Conservation (phyloP, 2,888 invertebrate genomes). For the Crocallis elinguaria region DNA sequence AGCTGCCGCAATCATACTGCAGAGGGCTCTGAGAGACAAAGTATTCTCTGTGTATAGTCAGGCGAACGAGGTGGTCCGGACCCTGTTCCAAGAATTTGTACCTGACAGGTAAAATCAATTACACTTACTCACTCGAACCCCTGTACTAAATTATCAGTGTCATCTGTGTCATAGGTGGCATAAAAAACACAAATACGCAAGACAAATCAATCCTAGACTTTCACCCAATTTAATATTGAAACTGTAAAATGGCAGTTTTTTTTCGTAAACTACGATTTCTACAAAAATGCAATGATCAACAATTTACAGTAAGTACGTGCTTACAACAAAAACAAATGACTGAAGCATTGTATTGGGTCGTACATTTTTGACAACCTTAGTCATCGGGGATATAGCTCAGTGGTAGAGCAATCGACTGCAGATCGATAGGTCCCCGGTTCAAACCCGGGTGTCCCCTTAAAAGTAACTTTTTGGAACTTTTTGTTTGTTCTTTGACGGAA, state of each 20-base stretch:
- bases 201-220: too few relatives aligned
- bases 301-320: not conserved
- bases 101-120: slow-evolving; percentile 87
- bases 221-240: too few relatives aligned
- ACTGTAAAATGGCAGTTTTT: too few relatives aligned
- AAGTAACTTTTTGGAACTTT: not conserved
- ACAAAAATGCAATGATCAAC: not conserved
- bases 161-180: too few relatives aligned
- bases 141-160: too few relatives aligned
- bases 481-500: not conserved
- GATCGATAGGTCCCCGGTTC: slow-evolving; percentile 83
- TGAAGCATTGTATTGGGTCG: slow-evolving; percentile 2
- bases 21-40: slow-evolving; percentile 93
- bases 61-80: slow-evolving; percentile 92
- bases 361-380: not conserved
- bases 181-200: too few relatives aligned
- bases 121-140: too few relatives aligned
- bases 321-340: slow-evolving; percentile 11
- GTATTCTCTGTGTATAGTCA: slow-evolving; percentile 95
- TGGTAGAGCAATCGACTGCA: slow-evolving; percentile 84
- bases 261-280: too few relatives aligned
- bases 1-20: slow-evolving; percentile 91
- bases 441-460: slow-evolving; percentile 80
- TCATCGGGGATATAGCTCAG: slow-evolving; percentile 73
- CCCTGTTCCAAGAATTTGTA: slow-evolving; percentile 93